Evolutionary conservation across 2,113 vertebrate species (phyloP).

Genomic region (Osmerus eperlanus): DNA sequence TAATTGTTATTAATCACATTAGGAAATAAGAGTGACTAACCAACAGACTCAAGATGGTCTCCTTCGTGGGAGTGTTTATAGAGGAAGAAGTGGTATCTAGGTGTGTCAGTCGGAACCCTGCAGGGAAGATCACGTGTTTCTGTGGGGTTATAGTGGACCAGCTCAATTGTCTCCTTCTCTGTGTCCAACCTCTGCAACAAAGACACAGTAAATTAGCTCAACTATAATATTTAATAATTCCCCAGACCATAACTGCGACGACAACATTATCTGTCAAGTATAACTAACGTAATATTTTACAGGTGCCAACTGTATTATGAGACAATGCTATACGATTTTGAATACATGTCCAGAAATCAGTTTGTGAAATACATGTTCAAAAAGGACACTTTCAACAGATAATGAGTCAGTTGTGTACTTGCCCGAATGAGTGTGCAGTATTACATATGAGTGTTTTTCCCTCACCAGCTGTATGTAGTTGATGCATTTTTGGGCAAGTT

Average conservation of each 20-base stretch:
- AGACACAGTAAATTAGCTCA: slow-evolving; percentile 13
- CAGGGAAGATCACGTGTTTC: slow-evolving; percentile 82
- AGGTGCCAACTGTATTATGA: no score
- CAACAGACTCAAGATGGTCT: slow-evolving; percentile 88
- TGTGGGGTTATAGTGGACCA: slow-evolving; percentile 88
- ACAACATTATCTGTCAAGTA: no score
- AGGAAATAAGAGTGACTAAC: slow-evolving; percentile 65
- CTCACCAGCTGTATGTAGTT: slow-evolving; percentile 97
- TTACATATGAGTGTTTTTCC: neutral
- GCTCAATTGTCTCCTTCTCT: slow-evolving; percentile 88
- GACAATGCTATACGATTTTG: no score
- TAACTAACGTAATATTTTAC: no score
- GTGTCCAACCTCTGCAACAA: slow-evolving; percentile 84
- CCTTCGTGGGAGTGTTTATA: slow-evolving; percentile 95
- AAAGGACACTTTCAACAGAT: neutral
- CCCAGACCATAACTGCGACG: neutral
- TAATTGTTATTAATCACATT: neutral
- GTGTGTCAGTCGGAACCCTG: slow-evolving; percentile 86
- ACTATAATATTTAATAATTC: neutral
- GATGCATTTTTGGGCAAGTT: slow-evolving; percentile 82
- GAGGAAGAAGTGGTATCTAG: slow-evolving; percentile 97
- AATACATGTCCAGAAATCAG: neutral
- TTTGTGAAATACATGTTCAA: neutral
- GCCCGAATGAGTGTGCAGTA: no score
- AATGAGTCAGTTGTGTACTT: no score